Evolutionary conservation across 2,888 invertebrate species (phyloP).

Genomic region (Linnaemya vulpina): DNA sequence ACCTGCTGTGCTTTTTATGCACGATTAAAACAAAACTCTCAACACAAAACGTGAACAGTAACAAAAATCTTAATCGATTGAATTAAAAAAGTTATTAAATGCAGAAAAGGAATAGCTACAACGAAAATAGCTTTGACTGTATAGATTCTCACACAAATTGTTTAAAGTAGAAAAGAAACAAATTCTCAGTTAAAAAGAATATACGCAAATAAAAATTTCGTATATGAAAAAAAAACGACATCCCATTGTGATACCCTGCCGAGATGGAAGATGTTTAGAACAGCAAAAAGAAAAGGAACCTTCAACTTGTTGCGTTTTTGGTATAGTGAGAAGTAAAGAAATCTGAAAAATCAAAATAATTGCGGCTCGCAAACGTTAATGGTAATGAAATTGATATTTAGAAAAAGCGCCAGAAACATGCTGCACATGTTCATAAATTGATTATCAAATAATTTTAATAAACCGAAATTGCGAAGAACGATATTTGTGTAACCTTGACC

Average conservation of each 20-base stretch:
- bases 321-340: constrained; percentile 2
- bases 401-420: neutral
- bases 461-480: constrained; percentile 45
- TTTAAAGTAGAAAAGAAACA: neutral
- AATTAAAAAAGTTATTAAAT: constrained; percentile 75
- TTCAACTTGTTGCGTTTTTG: constrained; percentile 51
- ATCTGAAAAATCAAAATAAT: constrained; percentile 20
- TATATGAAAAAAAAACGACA: constrained; percentile 74
- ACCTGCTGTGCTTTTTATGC: constrained; percentile 78
- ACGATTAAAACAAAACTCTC: constrained; percentile 73
- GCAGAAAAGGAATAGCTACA: constrained; percentile 16
- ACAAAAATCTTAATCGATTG: constrained; percentile 77
- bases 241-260: constrained; percentile 77
- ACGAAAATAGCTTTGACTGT: constrained; percentile 35
- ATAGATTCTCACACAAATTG: constrained; percentile 40
- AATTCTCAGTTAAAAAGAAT: constrained; percentile 63
- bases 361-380: constrained; percentile 48
- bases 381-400: constrained; percentile 42
- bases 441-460: constrained; percentile 27
- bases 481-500: constrained; percentile 77
- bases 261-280: constrained; percentile 70
- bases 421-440: neutral
- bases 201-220: constrained; percentile 70
- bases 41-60: constrained; percentile 45
- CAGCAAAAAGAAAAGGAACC: constrained; percentile 9